Percentiles rank a stretch among this genome's conserved stretches.
Conservation (phyloP, 1,140 invertebrate genomes). For the Conus ventricosus region DNA sequence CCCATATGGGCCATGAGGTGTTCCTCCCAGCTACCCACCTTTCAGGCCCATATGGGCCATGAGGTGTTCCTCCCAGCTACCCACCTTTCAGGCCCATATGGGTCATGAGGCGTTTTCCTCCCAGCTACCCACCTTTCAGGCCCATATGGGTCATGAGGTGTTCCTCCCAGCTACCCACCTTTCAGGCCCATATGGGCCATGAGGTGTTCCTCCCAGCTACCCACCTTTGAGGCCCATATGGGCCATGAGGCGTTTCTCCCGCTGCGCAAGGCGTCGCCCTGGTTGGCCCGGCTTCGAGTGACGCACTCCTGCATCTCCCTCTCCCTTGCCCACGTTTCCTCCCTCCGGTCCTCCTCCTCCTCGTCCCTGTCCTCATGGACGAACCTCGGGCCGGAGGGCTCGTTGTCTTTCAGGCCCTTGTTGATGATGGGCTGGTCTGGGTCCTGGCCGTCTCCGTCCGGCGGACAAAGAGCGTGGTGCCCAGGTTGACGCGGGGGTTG, state of each 20-base stretch:
- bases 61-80: neutral
- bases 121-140: no score
- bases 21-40: no score
- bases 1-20: no score
- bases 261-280: slow-evolving; percentile 43
- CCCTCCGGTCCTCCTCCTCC: neutral
- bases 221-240: no score
- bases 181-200: no score
- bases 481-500: slow-evolving; percentile 48
- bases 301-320: slow-evolving; percentile 34
- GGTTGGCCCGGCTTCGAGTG: neutral
- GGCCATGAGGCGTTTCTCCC: no score
- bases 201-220: no score
- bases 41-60: no score
- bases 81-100: neutral
- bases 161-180: no score
- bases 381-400: neutral
- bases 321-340: neutral
- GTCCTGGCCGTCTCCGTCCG: neutral
- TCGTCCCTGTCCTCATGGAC: neutral
- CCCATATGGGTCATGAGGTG: no score
- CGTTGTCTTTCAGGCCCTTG: neutral
- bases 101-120: neutral
- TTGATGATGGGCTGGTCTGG: neutral
- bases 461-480: slow-evolving; percentile 56